Base-by-base conservation (phyloP, 2,888 invertebrate genomes). In the Andrena bicolor region DNA sequence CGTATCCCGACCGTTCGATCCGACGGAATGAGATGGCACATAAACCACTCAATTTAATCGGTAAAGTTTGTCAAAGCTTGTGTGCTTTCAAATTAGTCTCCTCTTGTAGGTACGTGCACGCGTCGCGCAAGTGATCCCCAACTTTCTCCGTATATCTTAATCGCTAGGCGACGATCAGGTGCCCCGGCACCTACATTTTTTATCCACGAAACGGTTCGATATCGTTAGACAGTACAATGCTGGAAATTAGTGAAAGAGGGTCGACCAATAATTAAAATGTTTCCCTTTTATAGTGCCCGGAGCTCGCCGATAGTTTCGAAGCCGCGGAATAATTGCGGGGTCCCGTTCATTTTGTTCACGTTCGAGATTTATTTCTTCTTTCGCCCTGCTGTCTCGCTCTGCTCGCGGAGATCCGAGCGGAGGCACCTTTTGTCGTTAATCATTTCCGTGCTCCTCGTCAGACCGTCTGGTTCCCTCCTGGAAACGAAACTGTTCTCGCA, bases 401-500 rank as follows among this genome's bases (percentile, higher is more conserved):
- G 41, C 35, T 26, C 71, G 58, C 58, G 60, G 51, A 48, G 82
- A 81, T 81, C 77, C 78, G 26, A 76, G 80, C 71, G 70, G 56
- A 71, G 73, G 56, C 74, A 80, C 80, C 87, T 78, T 86, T 87
- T 88, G 85, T 87, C 89, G 84, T 84, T 90, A 88, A 89, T 89
- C 88, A 89, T 88, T 86, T 85, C 86, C 85, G 80, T 74, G 56
- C 79, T 85, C 83, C 78, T 83, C 83, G 74, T 83, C 83, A 81
- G 83, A 61, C 82, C 74, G 80, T 83, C 88, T 76, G 78, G 58
- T 86, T 5, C 72, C 72, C 86, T 70, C 56, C 85, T 84, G 81
- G 66, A 83, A 88, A 86, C 85, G 88, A 86, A 89, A 89, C 85
- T 87, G 90, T 91, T 89, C 88, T 85, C 83, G 87, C 89, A 90